phyloP scores from a whole-genome alignment of 30 jellyfish, hydroid and myxozoan genomes.

The Turritopsis dohrnii region DNA sequence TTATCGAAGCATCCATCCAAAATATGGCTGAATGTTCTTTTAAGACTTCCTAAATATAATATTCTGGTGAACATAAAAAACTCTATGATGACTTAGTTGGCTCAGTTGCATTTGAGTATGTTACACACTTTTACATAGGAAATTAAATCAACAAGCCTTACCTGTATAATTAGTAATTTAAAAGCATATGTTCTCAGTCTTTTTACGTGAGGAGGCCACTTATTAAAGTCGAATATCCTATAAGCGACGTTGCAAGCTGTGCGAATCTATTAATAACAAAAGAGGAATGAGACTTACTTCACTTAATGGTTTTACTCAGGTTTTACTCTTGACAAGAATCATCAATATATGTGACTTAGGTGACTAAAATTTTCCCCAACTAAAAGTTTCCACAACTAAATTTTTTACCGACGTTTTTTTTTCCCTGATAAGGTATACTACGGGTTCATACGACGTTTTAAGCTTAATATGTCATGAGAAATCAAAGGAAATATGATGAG shows the following conservation, averaged over 20 bases:
- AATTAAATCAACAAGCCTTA: too few relatives aligned
- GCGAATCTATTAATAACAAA: background rate
- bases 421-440: too few relatives aligned
- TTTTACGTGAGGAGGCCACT: background rate
- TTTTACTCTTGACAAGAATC: too few relatives aligned
- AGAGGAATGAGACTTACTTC: too few relatives aligned
- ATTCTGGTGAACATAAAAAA: background rate
- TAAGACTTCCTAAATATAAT: background rate
- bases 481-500: too few relatives aligned
- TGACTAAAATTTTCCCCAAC: too few relatives aligned
- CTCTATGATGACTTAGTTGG: background rate
- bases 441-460: too few relatives aligned
- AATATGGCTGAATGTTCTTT: background rate
- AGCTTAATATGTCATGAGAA: too few relatives aligned
- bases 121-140: background rate
- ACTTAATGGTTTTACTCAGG: too few relatives aligned
- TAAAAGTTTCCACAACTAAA: too few relatives aligned
- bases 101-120: background rate
- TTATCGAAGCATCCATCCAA: background rate
- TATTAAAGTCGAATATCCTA: background rate
- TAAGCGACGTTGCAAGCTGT: background rate
- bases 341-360: too few relatives aligned
- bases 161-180: background rate
- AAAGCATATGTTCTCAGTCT: background rate
- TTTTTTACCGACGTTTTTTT: too few relatives aligned